Percentiles rank a stretch among this genome's conserved stretches.
Evolutionary conservation across 2,113 vertebrate genomes (phyloP).

Genomic region (Festucalex cinctus): DNA sequence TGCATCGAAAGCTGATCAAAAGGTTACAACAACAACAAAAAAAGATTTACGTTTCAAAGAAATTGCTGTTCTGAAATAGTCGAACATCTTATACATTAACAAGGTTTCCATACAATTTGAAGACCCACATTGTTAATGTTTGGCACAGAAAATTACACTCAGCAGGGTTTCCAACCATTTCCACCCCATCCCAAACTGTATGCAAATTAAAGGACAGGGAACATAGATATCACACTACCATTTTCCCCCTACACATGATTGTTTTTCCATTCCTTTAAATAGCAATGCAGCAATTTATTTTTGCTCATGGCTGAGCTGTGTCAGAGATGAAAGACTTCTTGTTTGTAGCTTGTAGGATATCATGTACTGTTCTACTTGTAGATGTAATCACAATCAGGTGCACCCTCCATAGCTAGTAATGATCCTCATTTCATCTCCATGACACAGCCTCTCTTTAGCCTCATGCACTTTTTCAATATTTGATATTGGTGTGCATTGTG

Average conservation of each 20-base stretch:
- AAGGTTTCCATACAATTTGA: background rate
- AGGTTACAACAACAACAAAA: slow-evolving; percentile 2
- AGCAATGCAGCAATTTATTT: background rate
- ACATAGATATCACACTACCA: background rate
- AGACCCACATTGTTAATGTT: background rate
- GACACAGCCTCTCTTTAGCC: too few relatives aligned
- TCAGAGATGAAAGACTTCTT: too few relatives aligned
- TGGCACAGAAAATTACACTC: background rate
- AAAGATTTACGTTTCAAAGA: slow-evolving; percentile 23
- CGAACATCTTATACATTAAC: background rate
- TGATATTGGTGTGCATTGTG: too few relatives aligned
- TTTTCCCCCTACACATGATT: background rate
- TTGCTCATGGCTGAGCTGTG: background rate
- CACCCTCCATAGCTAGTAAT: too few relatives aligned
- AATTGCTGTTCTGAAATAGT: slow-evolving; percentile 13
- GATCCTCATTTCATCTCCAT: too few relatives aligned
- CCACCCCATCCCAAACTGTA: background rate
- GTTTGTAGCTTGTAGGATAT: too few relatives aligned
- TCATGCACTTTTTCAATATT: too few relatives aligned
- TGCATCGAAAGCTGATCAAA: slow-evolving; percentile 21
- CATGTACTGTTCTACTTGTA: too few relatives aligned
- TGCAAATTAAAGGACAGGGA: background rate
- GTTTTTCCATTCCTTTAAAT: background rate
- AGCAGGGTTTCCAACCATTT: background rate
- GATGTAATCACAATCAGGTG: too few relatives aligned